phyloP scores from a whole-genome alignment of 2,888 invertebrate species.

The Watsonalla cultraria region DNA sequence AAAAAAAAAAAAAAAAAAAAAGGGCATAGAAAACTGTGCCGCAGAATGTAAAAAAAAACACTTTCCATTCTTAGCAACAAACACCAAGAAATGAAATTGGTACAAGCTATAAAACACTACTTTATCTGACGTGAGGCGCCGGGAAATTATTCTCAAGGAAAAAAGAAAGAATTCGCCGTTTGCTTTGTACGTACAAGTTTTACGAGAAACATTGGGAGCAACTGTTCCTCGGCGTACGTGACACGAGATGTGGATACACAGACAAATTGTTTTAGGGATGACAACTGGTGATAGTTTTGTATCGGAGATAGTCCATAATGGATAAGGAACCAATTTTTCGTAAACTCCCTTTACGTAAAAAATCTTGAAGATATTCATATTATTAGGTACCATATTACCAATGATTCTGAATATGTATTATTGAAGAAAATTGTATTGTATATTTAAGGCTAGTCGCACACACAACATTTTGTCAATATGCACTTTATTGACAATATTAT shows the following conservation, averaged over 20 bases:
- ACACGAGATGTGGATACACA: constrained; percentile 36
- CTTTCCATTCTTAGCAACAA: neutral
- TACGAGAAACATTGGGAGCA: constrained; percentile 52
- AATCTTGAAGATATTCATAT: too few species aligned
- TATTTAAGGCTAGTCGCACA: too few species aligned
- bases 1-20: too few species aligned
- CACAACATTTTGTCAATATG: too few species aligned
- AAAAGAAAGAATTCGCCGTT: constrained; percentile 10
- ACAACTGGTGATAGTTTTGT: constrained; percentile 1
- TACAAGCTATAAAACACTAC: constrained; percentile 17
- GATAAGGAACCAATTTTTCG: neutral
- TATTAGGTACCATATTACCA: too few species aligned
- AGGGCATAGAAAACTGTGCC: too few species aligned
- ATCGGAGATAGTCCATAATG: neutral
- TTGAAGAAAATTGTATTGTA: too few species aligned
- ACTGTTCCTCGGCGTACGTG: constrained; percentile 45
- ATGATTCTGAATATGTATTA: too few species aligned
- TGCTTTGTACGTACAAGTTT: constrained; percentile 39
- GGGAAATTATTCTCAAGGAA: constrained; percentile 9
- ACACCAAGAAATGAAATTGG: constrained; percentile 9
- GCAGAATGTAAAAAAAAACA: neutral
- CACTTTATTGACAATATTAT: too few species aligned
- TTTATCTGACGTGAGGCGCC: constrained; percentile 13
- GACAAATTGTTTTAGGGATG: constrained; percentile 26
- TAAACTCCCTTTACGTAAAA: neutral